Base-by-base conservation (phyloP, 2,888 invertebrate genomes). In the Drosophila silvestris region DNA sequence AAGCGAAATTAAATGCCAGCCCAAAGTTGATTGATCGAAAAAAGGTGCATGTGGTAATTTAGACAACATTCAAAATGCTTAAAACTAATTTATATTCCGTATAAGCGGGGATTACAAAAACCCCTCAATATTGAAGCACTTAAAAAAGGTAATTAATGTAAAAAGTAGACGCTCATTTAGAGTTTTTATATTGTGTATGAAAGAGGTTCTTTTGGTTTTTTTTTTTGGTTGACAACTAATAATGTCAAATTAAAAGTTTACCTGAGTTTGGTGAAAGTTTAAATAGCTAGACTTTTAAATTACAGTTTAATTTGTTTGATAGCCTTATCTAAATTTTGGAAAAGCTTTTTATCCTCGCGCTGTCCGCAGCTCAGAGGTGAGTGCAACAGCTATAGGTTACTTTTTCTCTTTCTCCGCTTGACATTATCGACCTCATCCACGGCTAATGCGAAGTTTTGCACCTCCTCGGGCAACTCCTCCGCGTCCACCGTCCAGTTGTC, bases 381-480 rank as follows among this genome's bases (percentile, higher is more conserved):
- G 68, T 85, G 81, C 90, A 91, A 85, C 87, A 89, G 85, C 89
- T 90, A 91, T 33, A 91, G 89, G 80, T 91, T 91, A 50, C 89
- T 91, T 89, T 90, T 91, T 81, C 83, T 85, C 80, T 91, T 91
- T 57, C 81, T 89, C 0, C 79, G 74, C 83, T 91, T 89, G 3
- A 78, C 70, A 56, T 82, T 85, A 69, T 88, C 81, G 1, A 81
- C 68, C 30, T 84, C 83, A 44, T 81, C 77, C 35, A 84, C 86
- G 6, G 75, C 71, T 6, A 86, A 54, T 1, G 79, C 77, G 19
- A 90, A 88, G 6, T 87, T 65, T 33, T 83, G 70, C 51, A 85
- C 70, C 16, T 52, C 75, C 37, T 79, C 81, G 0, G 77, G 77
- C 51, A 77, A 33, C 1, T 58, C 75, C 7, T 67, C 39, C 2